Evolutionary conservation across 2,888 invertebrate genomes (phyloP).

Genomic region (Rhaphigaster nebulosa): DNA sequence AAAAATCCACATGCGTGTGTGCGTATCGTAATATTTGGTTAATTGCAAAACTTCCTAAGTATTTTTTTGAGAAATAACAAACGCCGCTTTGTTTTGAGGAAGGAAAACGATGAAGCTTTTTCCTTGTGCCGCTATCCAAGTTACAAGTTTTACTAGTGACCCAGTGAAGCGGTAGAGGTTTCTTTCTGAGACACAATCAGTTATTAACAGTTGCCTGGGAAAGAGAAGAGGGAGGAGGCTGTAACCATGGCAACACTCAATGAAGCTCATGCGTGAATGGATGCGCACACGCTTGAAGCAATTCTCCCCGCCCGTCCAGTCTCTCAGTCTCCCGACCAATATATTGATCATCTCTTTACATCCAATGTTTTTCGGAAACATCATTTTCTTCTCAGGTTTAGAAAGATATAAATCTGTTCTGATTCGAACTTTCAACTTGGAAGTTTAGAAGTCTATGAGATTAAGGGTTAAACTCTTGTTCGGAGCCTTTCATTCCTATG

Average conservation of each 20-base stretch:
- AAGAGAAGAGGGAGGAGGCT: neutral
- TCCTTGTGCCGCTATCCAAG: neutral
- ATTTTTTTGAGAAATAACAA: too few species aligned
- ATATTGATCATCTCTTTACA: neutral
- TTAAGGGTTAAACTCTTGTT: neutral
- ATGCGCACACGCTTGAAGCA: conserved; percentile 19
- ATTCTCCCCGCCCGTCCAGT: neutral
- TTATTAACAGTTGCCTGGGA: neutral
- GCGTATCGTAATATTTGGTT: too few species aligned
- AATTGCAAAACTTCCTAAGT: too few species aligned
- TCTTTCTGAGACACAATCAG: neutral
- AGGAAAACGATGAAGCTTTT: neutral
- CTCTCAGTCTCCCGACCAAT: neutral
- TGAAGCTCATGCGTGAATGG: conserved; percentile 26
- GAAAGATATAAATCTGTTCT: neutral
- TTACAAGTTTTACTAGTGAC: neutral
- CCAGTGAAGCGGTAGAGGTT: neutral
- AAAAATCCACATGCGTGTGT: too few species aligned
- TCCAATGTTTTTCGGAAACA: neutral
- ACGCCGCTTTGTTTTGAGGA: too few species aligned
- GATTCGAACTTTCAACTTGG: too few species aligned
- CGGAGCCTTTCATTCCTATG: too few species aligned
- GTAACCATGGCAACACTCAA: conserved; percentile 30
- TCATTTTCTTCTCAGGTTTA: neutral
- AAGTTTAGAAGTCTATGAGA: neutral